Percentiles rank a stretch among this genome's conserved stretches.
Conservation (phyloP, 2,797 vertebrate species). For the Pseudochirops corinnae region DNA sequence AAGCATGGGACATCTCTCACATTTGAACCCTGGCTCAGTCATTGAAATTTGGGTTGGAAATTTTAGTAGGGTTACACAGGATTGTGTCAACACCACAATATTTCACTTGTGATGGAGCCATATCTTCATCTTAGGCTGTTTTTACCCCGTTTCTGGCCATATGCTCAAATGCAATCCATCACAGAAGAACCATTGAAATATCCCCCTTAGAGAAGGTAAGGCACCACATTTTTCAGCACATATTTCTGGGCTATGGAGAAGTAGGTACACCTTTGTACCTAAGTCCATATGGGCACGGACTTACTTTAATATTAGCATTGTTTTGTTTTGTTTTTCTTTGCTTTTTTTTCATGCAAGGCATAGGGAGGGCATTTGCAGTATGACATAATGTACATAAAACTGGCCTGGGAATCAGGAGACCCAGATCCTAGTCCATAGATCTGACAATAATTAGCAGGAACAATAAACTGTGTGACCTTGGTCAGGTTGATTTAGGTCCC, state of each 20-base stretch:
- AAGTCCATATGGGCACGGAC: neutral
- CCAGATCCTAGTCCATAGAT: neutral
- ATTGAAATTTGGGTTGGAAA: constrained; percentile 35
- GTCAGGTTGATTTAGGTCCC: neutral
- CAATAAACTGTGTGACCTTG: neutral
- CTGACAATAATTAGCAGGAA: neutral
- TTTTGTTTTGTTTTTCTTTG: neutral
- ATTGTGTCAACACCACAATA: neutral
- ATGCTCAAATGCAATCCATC: constrained; percentile 28
- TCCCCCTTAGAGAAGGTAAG: neutral
- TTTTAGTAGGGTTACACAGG: constrained; percentile 43
- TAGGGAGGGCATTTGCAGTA: neutral
- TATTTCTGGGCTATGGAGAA: constrained; percentile 7
- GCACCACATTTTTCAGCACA: neutral
- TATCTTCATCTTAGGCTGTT: neutral
- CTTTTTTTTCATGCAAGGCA: neutral
- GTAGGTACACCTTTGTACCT: neutral
- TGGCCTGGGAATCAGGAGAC: neutral
- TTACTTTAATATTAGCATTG: constrained; percentile 8
- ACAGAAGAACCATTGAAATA: constrained; percentile 18
- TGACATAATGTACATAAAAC: neutral
- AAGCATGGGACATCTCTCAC: constrained; percentile 31
- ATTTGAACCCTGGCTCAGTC: constrained; percentile 5
- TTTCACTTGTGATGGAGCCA: neutral
- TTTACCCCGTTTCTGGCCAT: constrained; percentile 12